These are phyloP conservation scores for Mastacembelus armatus DNA, from an alignment of 2,797 vertebrate genomes.

Conservation along the genomic window DNA sequence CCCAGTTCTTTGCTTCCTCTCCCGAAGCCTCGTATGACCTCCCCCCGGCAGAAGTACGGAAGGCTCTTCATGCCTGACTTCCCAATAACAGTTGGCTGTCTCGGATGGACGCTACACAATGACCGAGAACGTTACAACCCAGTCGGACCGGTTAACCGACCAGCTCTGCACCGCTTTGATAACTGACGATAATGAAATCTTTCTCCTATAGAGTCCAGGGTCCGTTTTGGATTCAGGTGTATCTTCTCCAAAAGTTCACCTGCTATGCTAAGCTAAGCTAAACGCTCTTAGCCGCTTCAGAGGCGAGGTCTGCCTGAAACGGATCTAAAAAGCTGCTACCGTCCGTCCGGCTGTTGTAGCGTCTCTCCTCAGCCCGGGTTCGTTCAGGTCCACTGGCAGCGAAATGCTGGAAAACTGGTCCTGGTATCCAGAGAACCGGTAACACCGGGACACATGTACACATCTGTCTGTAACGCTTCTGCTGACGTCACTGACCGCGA, in stretches of 20 bases:
- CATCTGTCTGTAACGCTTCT: background rate
- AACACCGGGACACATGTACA: background rate
- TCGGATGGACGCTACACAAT: conserved; percentile 38
- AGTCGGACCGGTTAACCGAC: conserved; percentile 10
- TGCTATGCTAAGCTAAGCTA: conserved; percentile 56
- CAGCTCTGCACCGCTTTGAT: background rate
- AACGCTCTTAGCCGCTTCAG: conserved; percentile 15
- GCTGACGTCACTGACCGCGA: conserved; percentile 47
- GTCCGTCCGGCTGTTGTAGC: too few relatives aligned
- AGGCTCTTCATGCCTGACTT: conserved; percentile 84
- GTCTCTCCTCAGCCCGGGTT: background rate
- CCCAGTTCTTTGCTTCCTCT: conserved; percentile 95
- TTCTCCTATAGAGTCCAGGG: background rate
- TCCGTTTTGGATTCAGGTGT: background rate
- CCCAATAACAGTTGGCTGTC: background rate
- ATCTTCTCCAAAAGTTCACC: conserved; percentile 53
- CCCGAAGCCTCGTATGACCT: conserved; percentile 92
- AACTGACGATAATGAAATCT: background rate
- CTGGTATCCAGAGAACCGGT: conserved; percentile 1
- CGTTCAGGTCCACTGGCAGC: fast-evolving
- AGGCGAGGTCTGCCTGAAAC: background rate
- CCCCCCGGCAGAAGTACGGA: conserved; percentile 93
- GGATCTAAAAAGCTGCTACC: fast-evolving
- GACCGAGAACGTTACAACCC: conserved; percentile 57
- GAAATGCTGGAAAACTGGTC: background rate